Base-by-base conservation (phyloP, 2,888 invertebrate genomes). In the Rotaria magnacalcarata region DNA sequence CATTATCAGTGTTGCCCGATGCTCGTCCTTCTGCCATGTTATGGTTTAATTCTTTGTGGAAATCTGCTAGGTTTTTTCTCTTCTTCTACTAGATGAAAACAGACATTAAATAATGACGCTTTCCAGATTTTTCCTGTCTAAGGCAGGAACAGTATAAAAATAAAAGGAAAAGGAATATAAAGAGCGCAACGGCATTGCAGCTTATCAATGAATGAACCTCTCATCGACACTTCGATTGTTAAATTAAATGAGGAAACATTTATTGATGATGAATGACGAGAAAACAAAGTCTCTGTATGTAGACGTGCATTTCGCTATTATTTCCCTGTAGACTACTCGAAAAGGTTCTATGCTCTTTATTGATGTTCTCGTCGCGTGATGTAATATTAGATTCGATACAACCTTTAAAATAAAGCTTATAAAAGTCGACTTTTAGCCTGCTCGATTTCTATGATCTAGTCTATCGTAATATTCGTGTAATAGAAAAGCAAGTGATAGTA, bases 1-100 rank as follows among this genome's bases (percentile, higher is more conserved):
- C 97, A 91, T 98, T 99, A 86, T 97, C 98, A 85, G 98, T 93
- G 92, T 98, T 98, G 24, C 98, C 98, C 88, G 90, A 91, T 7
- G 91, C 96, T 88, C 97, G 93, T 0, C 97, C 98, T 92, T 96
- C 95, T 0, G 96, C 96, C 56, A 95, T 95, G 14, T 52, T 52
- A 52, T 52, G 11, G 16, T 52, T 52, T 52, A 52, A 52, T 5
- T 16, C 16, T 16, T 52, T 14, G 52, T 16, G 52, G 16, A 52
- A 52, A 52, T 52, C 16, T 52, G 52, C 0, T 50, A 50, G 50
- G 50, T 8, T 50, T 50, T 52, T 52, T 52, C 16, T 52, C 0
- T 52, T 34, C 34, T 34, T 34, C 34, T 34, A 34, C 52, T 52
- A 52, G 0, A 52, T 52, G 16, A 52, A 52, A 52, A 11, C 1